phyloP scores from a whole-genome alignment of 2,797 vertebrate genomes.

The Eospalax fontanierii region DNA sequence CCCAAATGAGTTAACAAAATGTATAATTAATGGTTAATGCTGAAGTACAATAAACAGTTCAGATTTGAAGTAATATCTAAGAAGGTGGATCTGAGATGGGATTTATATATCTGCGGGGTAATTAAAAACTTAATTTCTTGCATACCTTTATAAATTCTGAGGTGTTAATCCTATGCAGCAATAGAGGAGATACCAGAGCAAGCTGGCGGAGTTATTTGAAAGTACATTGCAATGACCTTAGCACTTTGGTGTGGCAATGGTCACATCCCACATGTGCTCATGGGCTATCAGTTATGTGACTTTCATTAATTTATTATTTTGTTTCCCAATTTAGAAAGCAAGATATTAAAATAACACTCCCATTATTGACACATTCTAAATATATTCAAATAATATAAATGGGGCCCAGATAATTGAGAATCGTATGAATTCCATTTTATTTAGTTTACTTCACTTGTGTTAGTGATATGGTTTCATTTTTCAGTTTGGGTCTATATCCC shows the following conservation, averaged over 20 bases:
- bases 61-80: background rate
- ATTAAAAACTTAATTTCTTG: background rate
- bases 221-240: background rate
- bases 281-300: background rate
- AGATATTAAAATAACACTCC: background rate
- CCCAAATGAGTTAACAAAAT: background rate
- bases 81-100: background rate
- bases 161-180: background rate
- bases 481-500: constrained; percentile 28
- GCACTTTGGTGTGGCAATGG: background rate
- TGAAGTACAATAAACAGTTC: background rate
- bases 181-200: background rate
- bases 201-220: background rate
- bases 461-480: constrained; percentile 23
- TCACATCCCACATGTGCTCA: background rate
- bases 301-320: background rate
- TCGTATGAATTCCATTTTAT: background rate
- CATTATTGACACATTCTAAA: background rate
- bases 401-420: background rate
- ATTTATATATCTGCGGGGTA: background rate
- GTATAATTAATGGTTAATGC: background rate
- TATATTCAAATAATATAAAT: background rate
- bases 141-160: background rate
- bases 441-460: constrained; percentile 53
- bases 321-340: background rate